Conservation (phyloP, 1,140 invertebrate species). For the Paraescarpia echinospica region DNA sequence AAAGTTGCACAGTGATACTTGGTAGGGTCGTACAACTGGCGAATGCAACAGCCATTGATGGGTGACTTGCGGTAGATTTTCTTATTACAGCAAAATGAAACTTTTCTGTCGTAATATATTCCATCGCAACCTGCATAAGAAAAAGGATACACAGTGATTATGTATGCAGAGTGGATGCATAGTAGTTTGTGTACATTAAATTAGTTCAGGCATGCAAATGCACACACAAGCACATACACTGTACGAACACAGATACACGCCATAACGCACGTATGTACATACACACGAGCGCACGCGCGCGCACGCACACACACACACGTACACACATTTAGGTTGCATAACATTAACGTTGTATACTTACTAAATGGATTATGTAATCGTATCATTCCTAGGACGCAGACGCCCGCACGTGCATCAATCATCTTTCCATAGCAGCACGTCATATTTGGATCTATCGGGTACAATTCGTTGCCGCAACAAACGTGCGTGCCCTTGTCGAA, state of each 20-base stretch:
- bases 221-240: too few relatives aligned
- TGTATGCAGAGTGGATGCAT: too few relatives aligned
- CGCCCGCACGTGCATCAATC: neutral
- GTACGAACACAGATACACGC: too few relatives aligned
- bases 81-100: neutral
- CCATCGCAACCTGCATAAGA: neutral
- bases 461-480: neutral
- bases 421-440: neutral
- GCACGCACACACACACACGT: neutral
- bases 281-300: too few relatives aligned
- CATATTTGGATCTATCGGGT: neutral
- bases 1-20: neutral
- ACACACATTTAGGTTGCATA: neutral
- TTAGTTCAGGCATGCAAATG: too few relatives aligned
- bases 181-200: neutral
- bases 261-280: neutral
- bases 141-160: neutral
- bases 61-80: neutral
- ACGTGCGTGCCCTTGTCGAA: neutral
- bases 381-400: neutral
- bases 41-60: neutral
- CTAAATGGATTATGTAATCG: neutral
- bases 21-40: neutral
- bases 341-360: neutral
- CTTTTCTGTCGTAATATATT: neutral